Evolutionary conservation across 2,797 vertebrate genomes (phyloP).

Genomic region (Pempheris klunzingeri): DNA sequence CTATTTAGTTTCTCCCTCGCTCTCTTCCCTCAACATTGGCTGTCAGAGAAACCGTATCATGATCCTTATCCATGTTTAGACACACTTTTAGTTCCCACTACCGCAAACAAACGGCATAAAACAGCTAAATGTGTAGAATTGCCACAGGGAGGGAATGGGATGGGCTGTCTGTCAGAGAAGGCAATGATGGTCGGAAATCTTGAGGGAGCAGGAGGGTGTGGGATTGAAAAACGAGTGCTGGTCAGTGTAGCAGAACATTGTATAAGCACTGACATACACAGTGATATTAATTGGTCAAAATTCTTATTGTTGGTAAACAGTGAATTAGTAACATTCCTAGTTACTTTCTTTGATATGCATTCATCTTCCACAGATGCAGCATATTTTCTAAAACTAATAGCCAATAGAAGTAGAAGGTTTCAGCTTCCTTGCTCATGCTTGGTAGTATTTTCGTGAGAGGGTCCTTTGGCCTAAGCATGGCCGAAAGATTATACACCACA

Average conservation of each 20-base stretch:
- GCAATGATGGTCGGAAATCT: conserved; percentile 27
- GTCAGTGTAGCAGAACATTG: conserved; percentile 24
- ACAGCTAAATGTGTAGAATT: not conserved
- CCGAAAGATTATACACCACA: not conserved
- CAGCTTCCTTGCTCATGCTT: not conserved
- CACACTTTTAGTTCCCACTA: not conserved
- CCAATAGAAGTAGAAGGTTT: not conserved
- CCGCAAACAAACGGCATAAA: not conserved
- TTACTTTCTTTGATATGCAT: not conserved
- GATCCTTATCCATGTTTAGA: conserved; percentile 2
- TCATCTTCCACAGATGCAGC: not conserved
- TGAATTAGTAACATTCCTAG: too few relatives aligned
- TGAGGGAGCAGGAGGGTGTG: conserved; percentile 17
- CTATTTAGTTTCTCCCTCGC: not conserved
- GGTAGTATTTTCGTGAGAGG: not conserved
- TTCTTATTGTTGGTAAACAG: too few relatives aligned
- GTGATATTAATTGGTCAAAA: too few relatives aligned
- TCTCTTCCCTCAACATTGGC: not conserved
- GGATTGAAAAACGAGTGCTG: conserved; percentile 7
- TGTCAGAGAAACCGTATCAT: conserved; percentile 8
- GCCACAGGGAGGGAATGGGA: not conserved
- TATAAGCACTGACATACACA: too few relatives aligned
- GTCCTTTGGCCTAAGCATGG: not conserved
- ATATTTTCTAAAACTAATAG: not conserved
- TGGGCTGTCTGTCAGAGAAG: conserved; percentile 21